Base-by-base conservation (phyloP, 2,797 vertebrate genomes). In the Otolemur crassicaudatus region DNA sequence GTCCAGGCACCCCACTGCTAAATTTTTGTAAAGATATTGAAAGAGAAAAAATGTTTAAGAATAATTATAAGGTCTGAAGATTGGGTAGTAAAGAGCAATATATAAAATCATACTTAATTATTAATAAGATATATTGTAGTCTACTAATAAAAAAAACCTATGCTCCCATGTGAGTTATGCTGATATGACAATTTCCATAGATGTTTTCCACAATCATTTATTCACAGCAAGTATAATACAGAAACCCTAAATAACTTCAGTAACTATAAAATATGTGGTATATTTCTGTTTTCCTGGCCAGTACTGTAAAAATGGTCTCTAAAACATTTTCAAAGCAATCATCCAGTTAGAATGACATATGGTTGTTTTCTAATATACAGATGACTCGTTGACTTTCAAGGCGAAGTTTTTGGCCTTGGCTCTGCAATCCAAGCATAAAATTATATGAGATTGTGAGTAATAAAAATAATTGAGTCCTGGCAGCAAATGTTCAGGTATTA, bases 11-110 rank as follows among this genome's bases (percentile, higher is more conserved):
- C 49, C n/a, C 2, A 20, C 10, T 69, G 37, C 31, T 37, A 73
- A 90, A 69, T 79, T 27, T 95, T 56, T 90, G 17, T 29, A 94
- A 40, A 90, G 13, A 69, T 95, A 86, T 40, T 13, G 29, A 93
- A 67, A 58, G 17, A 3, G 12, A 84, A 90, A 49, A 4, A 88
- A 81, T n/a, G 20, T 34, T 93, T 85, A 56, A 6, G 4, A 76
- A 34, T 75, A 88, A 93, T 53, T 85, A 77, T 46, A n/a, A 85
- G 5, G 14, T 94, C 31, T 77, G 4, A 88, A 88, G 46, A 76
- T 34, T 79, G 17, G 8, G 11, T 53, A 72, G 27, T 60, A 90
- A 92, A 87, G 10, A 92, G 11, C 20, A 81, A 43, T 56, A 69
- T 34, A 63, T 9, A 87, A 37, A 13, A 63, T 80, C 40, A 91